Base-by-base conservation (phyloP, 2,797 vertebrate species). In the Notoglanidium macrostoma region DNA sequence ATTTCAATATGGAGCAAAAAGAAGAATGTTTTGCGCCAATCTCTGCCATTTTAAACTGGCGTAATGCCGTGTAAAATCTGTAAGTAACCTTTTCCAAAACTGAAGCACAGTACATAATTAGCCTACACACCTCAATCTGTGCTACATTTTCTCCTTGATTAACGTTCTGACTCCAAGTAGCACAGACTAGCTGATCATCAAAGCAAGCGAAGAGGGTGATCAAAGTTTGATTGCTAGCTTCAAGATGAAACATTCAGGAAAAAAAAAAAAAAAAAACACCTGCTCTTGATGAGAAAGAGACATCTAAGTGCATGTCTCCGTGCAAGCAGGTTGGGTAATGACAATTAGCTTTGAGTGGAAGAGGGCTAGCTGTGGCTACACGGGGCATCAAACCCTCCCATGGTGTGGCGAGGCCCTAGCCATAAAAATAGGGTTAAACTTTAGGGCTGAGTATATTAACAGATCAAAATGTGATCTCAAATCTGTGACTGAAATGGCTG, bases 211-310 rank as follows among this genome's bases (percentile, higher is more conserved):
- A 87, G 88, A 86, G 70, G 86, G 87, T 76, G 87, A 87, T 91
- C 89, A 89, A 82, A 85, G 84, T 86, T 87, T 87, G 88, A 91
- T 88, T 88, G 79, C 84, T 76, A 73, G 88, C 80, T 89, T 87
- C 65, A 21, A 87, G 76, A 89, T 63, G 54, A 86, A 57, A 86
- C 35, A 81, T 87, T 85, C 32, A 10, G 55, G 67, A 8, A 26
- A 55, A 49, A 49, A 49, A 49, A 82, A 81, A 63, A 54, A 88
- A 86, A 78, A 54, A 40, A 23, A 10, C 67, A 86, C 80, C 84
- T 61, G 55, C 78, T 72, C 8, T 35, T 89, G 87, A 90, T 87
- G 85, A 81, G 85, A 81, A 80, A 67, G 79, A 87, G 79, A 72
- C 59, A 73, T 74, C 40, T 61, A 74, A 87, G 32, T 81, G 68